Evolutionary conservation across 1,140 invertebrate species (phyloP).

Genomic region (Drosophila sechellia): DNA sequence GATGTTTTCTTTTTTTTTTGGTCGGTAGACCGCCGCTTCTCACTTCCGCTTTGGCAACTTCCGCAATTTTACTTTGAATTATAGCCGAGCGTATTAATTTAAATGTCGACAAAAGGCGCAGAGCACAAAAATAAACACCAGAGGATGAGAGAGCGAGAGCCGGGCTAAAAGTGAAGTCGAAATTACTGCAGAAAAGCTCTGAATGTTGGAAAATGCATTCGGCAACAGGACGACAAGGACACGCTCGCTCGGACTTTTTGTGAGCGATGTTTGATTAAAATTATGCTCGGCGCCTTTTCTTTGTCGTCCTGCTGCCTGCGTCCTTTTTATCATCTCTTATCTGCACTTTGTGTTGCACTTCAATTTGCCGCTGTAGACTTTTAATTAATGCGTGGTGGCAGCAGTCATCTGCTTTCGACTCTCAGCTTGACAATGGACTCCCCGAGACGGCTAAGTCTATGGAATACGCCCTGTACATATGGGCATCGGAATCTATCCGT

Average conservation of each 20-base stretch:
- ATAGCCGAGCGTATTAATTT: conserved; percentile 83
- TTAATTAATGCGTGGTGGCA: conserved; percentile 68
- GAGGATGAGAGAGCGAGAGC: conserved; percentile 4
- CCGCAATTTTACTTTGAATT: conserved; percentile 83
- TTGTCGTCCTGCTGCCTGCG: background rate
- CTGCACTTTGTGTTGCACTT: conserved; percentile 58
- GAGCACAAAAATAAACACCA: conserved; percentile 71
- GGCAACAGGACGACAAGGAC: conserved; percentile 2
- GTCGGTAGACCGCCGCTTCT: conserved; percentile 68
- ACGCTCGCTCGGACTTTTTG: conserved; percentile 35
- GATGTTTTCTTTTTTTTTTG: conserved; percentile 19
- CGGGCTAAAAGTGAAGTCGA: conserved; percentile 43
- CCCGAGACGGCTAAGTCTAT: conserved; percentile 14
- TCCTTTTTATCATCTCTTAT: conserved; percentile 18
- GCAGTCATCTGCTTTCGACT: conserved; percentile 21
- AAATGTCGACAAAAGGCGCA: conserved; percentile 79
- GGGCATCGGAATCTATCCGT: conserved; percentile 8
- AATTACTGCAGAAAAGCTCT: conserved; percentile 34
- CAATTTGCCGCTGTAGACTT: conserved; percentile 70
- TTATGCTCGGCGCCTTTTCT: conserved; percentile 56
- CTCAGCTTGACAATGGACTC: conserved; percentile 20
- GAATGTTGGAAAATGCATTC: conserved; percentile 36
- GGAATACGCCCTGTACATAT: conserved; percentile 13
- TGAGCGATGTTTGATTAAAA: conserved; percentile 77
- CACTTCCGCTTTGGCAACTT: conserved; percentile 83